Base-by-base conservation (phyloP, 2,113 vertebrate genomes). In the Dicerorhinus sumatrensis region DNA sequence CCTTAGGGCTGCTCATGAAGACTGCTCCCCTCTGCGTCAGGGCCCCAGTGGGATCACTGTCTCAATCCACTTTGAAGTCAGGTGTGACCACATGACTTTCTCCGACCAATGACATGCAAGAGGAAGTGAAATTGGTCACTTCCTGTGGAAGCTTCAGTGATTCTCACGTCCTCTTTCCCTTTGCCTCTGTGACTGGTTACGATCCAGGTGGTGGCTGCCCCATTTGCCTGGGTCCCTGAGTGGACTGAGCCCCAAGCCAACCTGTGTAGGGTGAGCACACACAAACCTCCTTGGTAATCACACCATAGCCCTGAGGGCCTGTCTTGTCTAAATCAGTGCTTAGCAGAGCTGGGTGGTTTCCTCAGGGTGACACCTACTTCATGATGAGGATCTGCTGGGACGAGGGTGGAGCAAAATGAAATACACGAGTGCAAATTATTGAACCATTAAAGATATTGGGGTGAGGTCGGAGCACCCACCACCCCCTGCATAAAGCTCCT, bases 351-450 rank as follows among this genome's bases (percentile, higher is more conserved):
- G 33, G 9, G 14, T 2, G 42, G 6, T 4, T 14, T n/a, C 39
- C 62, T 9, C 20, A 42, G 14, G 7, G 39, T 33, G 25, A 42
- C 6, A 27, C 29, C 33, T 10, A 0, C 23, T 51, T 69, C 63
- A 12, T 0, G 1, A 63, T 8, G 29, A n/a, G 36, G 60, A 33
- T 10, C 18, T 18, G 14, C 14, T 3, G 18, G 73, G 60, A 27
- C 0, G 39, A 42, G 42, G 42, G 31, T 8, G 4, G n/a, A 77
- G 39, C 8, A 58, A 2, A 17, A 27, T 20, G 31, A 77, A 16
- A 3, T 4, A 13, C 5, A 4, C 1, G 42, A 8, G 3, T 16
- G 21, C 20, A 31, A n/a, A 54, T 12, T 27, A 4, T 3, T 5
- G 42, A 48, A 18, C 39, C 14, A 1, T 4, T 14, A 65, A 46